Conservation (phyloP, 92 coral and sea anemone genomes). For the Metridium senile region DNA sequence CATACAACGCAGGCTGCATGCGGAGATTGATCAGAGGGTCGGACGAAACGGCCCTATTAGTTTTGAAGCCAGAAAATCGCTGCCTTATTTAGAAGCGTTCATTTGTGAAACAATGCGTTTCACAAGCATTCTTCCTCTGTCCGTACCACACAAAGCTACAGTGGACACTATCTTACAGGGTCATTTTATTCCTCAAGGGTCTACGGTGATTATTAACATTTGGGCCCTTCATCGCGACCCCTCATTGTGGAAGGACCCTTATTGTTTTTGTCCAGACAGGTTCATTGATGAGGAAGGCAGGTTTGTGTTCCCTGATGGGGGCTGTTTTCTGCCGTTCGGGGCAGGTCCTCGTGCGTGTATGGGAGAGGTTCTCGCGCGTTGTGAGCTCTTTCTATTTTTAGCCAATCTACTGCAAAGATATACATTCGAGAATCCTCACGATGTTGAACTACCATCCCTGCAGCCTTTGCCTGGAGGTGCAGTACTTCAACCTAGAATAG, state of each 20-base stretch:
- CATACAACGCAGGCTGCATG: conserved; percentile 54
- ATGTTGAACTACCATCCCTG: conserved; percentile 38
- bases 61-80: conserved; percentile 39
- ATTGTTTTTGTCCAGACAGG: conserved; percentile 60
- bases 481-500: conserved; percentile 36
- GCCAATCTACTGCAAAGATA: conserved; percentile 60
- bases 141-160: conserved; percentile 66
- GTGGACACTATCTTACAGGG: conserved; percentile 54
- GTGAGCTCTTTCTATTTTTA: conserved; percentile 65
- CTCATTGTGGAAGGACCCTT: conserved; percentile 65
- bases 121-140: conserved; percentile 54
- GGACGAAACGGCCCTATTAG: conserved; percentile 41
- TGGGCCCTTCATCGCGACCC: conserved; percentile 80
- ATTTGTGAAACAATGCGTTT: conserved; percentile 64
- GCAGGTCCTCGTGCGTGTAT: conserved; percentile 71
- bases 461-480: conserved; percentile 43
- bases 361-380: conserved; percentile 72
- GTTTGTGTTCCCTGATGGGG: conserved; percentile 41
- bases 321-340: conserved; percentile 67
- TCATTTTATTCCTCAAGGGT: conserved; percentile 64
- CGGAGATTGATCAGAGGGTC: conserved; percentile 37
- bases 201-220: conserved; percentile 58
- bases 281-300: conserved; percentile 57
- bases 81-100: conserved; percentile 65
- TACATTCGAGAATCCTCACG: conserved; percentile 48